A percentile compares a stretch with the other conserved stretches of the same genome.
phyloP scores from a whole-genome alignment of 2,888 invertebrate species.

The Zele albiditarsus region DNA sequence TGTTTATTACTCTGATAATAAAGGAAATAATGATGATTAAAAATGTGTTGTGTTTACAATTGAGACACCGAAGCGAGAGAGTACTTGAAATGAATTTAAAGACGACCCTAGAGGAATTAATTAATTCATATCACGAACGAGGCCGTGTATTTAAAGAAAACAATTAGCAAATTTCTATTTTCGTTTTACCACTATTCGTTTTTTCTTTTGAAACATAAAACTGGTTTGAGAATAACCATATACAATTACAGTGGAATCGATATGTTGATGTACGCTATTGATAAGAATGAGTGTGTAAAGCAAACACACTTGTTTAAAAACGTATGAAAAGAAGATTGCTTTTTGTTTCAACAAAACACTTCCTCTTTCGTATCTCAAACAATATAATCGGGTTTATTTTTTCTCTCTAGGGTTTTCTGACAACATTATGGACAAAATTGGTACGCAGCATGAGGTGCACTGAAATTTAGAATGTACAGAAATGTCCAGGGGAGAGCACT shows the following conservation, averaged over 20 bases:
- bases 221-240: too few relatives aligned
- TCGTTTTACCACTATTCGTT: background rate
- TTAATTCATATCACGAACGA: background rate
- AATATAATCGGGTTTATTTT: background rate
- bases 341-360: conserved; percentile 1
- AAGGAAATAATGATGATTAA: background rate
- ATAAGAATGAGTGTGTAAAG: background rate
- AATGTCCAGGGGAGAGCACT: background rate
- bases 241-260: too few relatives aligned
- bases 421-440: background rate
- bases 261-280: too few relatives aligned
- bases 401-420: background rate
- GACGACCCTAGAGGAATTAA: background rate
- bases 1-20: background rate
- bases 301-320: background rate
- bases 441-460: background rate
- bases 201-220: too few relatives aligned
- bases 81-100: background rate
- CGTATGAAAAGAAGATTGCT: background rate
- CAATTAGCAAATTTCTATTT: background rate
- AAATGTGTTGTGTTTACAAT: background rate
- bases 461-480: background rate
- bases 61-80: background rate
- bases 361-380: background rate
- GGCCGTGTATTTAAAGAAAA: background rate